Conservation (phyloP, 1,140 invertebrate genomes). For the Pseudomyrmex gracilis region DNA sequence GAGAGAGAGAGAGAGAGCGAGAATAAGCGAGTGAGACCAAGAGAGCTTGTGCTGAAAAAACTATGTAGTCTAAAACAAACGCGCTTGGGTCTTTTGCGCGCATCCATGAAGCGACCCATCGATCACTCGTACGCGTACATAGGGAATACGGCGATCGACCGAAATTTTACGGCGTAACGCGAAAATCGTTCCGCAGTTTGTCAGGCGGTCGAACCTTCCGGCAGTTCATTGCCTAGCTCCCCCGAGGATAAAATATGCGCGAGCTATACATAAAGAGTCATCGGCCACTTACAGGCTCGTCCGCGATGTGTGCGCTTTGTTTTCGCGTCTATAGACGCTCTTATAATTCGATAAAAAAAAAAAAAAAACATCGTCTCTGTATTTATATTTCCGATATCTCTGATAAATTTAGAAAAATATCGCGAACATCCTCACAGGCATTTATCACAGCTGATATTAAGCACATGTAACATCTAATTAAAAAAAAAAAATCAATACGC, state of each 20-base stretch:
- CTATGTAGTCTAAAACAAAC: slow-evolving; percentile 65
- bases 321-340: background rate
- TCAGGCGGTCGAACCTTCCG: slow-evolving; percentile 75
- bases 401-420: too few relatives aligned
- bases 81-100: slow-evolving; percentile 16
- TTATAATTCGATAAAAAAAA: background rate
- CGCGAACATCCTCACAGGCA: background rate
- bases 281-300: slow-evolving; percentile 23
- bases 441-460: background rate
- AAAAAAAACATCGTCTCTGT: background rate
- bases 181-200: slow-evolving; percentile 79
- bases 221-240: slow-evolving; percentile 68
- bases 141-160: slow-evolving; percentile 67
- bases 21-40: background rate
- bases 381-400: background rate
- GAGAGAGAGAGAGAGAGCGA: background rate
- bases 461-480: background rate
- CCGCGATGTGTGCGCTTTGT: background rate
- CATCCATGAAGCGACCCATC: slow-evolving; percentile 63
- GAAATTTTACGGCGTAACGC: slow-evolving; percentile 74
- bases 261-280: slow-evolving; percentile 71
- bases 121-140: slow-evolving; percentile 63
- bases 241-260: slow-evolving; percentile 73
- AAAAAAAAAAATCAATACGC: background rate
- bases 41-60: slow-evolving; percentile 40